A percentile compares a stretch with the other conserved stretches of the same genome.
Conservation (phyloP, 1,140 invertebrate genomes). For the Hypsibius dujardini region DNA sequence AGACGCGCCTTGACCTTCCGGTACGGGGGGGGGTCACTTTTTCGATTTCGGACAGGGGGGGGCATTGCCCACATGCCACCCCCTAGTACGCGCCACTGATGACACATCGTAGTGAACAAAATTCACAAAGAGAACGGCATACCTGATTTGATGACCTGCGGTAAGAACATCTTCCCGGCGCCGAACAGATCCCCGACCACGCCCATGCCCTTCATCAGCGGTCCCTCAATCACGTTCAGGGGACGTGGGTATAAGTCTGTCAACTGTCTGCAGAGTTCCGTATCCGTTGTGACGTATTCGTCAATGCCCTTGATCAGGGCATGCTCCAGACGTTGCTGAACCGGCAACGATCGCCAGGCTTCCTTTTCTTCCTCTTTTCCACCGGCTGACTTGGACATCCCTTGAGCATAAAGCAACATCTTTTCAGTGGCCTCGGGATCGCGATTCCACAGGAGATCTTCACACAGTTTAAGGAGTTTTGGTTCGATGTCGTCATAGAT, state of each 20-base stretch:
- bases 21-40: too few species aligned
- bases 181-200: constrained; percentile 47
- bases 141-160: constrained; percentile 34
- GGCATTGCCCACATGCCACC: too few species aligned
- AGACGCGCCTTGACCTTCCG: too few species aligned
- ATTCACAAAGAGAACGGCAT: too few species aligned
- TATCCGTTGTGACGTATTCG: constrained; percentile 39
- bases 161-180: constrained; percentile 47
- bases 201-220: constrained; percentile 47
- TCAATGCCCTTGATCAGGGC: constrained; percentile 42
- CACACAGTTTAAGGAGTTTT: constrained; percentile 34
- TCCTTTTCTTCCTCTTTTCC: constrained; percentile 33
- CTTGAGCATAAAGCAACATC: constrained; percentile 38
- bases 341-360: constrained; percentile 34
- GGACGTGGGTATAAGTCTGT: constrained; percentile 38
- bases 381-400: constrained; percentile 29
- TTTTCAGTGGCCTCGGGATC: constrained; percentile 41
- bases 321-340: constrained; percentile 38
- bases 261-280: constrained; percentile 38
- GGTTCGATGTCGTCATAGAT: constrained; percentile 42
- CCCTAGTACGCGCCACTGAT: too few species aligned
- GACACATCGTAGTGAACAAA: too few species aligned
- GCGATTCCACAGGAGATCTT: constrained; percentile 40
- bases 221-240: constrained; percentile 45
- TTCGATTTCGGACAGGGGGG: too few species aligned